These are phyloP conservation scores for Pungitius pungitius DNA, from an alignment of 2,113 vertebrate genomes.

Conservation along the genomic window DNA sequence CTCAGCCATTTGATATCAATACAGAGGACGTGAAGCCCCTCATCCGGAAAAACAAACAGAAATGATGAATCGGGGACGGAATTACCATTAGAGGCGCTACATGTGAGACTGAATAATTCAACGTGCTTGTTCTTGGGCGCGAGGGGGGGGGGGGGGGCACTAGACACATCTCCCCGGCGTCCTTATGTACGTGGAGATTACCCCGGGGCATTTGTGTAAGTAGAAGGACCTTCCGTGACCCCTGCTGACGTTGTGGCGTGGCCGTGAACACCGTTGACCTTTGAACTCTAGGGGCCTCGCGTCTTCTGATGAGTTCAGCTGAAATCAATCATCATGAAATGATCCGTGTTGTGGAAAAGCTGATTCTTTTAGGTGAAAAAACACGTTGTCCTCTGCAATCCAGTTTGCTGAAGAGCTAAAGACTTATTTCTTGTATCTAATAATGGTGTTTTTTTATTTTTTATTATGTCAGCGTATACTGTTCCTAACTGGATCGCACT, in stretches of 20 bases:
- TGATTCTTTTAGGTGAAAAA: too few relatives aligned
- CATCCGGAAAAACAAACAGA: slow-evolving; percentile 68
- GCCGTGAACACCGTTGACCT: background rate
- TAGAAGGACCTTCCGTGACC: background rate
- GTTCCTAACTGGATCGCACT: background rate
- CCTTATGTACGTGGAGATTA: slow-evolving; percentile 27
- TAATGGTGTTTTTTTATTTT: background rate
- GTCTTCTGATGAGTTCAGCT: too few relatives aligned
- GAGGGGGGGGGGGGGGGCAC: slow-evolving; percentile 20
- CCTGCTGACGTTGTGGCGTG: background rate
- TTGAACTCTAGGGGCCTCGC: background rate
- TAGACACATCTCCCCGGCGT: slow-evolving; percentile 32
- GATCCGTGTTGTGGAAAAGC: background rate
- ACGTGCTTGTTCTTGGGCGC: slow-evolving; percentile 33
- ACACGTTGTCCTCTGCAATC: background rate
- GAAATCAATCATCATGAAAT: background rate
- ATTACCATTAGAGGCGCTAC: slow-evolving; percentile 54
- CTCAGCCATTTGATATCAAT: slow-evolving; percentile 68
- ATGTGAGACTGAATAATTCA: slow-evolving; percentile 64
- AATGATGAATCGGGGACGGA: slow-evolving; percentile 62
- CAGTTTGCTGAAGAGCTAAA: background rate
- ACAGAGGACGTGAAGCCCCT: slow-evolving; percentile 56
- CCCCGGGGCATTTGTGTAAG: slow-evolving; percentile 2
- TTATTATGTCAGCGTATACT: background rate
- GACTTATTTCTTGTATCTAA: background rate